Evolutionary conservation across 2,113 vertebrate genomes (phyloP).

Genomic region (Heterotilapia buettikoferi): DNA sequence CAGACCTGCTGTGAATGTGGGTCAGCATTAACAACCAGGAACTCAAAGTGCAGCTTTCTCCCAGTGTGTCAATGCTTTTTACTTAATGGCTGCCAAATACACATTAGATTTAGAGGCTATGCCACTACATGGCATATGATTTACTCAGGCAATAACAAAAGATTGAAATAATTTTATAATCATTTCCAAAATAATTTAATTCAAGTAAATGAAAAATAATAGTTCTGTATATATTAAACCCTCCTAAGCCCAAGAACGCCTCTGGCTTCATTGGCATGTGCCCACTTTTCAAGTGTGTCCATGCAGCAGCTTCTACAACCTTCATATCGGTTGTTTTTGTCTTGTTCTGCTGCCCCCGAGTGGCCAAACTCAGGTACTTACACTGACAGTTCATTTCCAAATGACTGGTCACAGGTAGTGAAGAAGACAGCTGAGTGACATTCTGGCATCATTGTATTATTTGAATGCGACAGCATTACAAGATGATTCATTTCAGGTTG

Average conservation of each 20-base stretch:
- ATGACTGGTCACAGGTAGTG: background rate
- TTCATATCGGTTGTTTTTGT: background rate
- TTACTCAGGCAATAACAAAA: background rate
- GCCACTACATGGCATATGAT: accelerated
- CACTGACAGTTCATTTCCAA: background rate
- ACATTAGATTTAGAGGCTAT: background rate
- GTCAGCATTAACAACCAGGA: background rate
- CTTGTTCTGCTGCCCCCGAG: background rate
- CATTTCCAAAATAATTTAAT: background rate
- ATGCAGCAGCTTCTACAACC: background rate
- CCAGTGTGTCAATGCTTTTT: background rate
- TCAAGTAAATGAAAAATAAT: background rate
- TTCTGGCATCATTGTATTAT: background rate
- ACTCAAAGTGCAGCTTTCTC: background rate
- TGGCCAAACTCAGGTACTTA: background rate
- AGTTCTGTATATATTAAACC: background rate
- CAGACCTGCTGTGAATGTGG: background rate
- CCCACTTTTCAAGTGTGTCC: background rate
- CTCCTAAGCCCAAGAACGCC: accelerated
- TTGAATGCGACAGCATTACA: background rate
- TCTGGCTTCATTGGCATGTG: accelerated
- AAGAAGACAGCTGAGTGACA: background rate
- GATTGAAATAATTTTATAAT: accelerated
- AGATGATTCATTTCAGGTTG: background rate
- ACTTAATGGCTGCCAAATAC: background rate